Percentiles rank a stretch among this genome's conserved stretches.
Conservation (phyloP, 2,797 vertebrate species). For the Miichthys miiuy region DNA sequence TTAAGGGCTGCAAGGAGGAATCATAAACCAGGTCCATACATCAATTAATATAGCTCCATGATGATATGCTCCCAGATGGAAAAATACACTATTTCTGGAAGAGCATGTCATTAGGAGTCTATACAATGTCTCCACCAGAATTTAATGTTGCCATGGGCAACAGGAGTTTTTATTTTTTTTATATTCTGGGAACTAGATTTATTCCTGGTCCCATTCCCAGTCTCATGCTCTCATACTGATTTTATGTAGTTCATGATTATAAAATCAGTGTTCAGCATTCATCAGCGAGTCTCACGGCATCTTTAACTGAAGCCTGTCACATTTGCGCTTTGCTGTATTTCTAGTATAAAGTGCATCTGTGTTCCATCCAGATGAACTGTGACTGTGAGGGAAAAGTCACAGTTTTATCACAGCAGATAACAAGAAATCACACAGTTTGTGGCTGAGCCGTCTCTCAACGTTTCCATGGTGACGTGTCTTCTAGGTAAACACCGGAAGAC, state of each 20-base stretch:
- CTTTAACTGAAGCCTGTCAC: slow-evolving; percentile 17
- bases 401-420: slow-evolving; percentile 22
- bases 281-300: background rate
- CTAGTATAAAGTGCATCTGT: background rate
- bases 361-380: slow-evolving; percentile 18
- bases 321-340: slow-evolving; percentile 14
- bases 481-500: background rate
- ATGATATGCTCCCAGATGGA: slow-evolving; percentile 23
- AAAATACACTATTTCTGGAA: slow-evolving; percentile 29
- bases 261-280: slow-evolving; percentile 20
- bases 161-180: background rate
- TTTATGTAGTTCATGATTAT: slow-evolving; percentile 7
- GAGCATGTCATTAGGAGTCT: slow-evolving; percentile 10
- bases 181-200: background rate
- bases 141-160: slow-evolving; percentile 13
- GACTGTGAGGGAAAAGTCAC: background rate
- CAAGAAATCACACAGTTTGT: slow-evolving; percentile 12
- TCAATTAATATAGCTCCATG: slow-evolving; percentile 46
- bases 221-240: slow-evolving; percentile 10
- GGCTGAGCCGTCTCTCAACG: background rate
- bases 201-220: slow-evolving; percentile 8
- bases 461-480: slow-evolving; percentile 4
- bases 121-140: slow-evolving; percentile 5
- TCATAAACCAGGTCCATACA: slow-evolving; percentile 50
- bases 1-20: slow-evolving; percentile 40